Percentiles rank a stretch among this genome's conserved stretches.
Conservation (phyloP, 2,113 vertebrate species). For the Planiliza haematocheilus region DNA sequence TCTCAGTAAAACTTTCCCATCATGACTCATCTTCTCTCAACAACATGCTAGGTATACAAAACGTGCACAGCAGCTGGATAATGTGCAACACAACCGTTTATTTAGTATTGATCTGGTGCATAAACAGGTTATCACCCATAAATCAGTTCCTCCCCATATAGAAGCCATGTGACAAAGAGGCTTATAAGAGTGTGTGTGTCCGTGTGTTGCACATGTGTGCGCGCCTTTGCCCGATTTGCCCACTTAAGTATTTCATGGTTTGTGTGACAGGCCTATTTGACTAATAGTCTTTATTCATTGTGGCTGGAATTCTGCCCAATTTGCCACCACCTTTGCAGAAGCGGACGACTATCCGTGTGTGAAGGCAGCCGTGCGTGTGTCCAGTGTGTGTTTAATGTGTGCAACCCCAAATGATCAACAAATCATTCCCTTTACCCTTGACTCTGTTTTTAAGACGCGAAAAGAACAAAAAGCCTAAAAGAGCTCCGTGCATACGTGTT, state of each 20-base stretch:
- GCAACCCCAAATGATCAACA: constrained; percentile 6
- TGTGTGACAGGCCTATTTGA: constrained; percentile 3
- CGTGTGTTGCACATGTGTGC: constrained; percentile 1
- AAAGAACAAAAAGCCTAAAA: background rate
- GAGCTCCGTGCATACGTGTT: background rate
- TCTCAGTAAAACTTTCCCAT: background rate
- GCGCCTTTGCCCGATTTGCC: background rate
- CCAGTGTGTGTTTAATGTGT: background rate
- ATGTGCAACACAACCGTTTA: background rate
- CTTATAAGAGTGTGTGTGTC: background rate
- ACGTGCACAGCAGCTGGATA: constrained; percentile 20
- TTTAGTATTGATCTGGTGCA: background rate
- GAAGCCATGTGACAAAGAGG: background rate
- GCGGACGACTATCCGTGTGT: constrained; percentile 7
- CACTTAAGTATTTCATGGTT: constrained; percentile 23
- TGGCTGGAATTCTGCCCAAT: constrained; percentile 28
- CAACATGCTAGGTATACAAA: background rate
- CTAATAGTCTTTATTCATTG: constrained; percentile 45
- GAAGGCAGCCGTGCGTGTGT: constrained; percentile 3
- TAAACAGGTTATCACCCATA: background rate
- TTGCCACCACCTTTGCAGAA: constrained; percentile 3
- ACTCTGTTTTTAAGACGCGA: background rate
- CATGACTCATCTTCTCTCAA: background rate
- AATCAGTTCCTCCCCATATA: background rate
- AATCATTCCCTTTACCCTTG: constrained; percentile 30